A percentile compares a stretch with the other conserved stretches of the same genome.
phyloP scores from a whole-genome alignment of 1,140 invertebrate genomes.

The Pachyrhynchus sulphureomaculatus region DNA sequence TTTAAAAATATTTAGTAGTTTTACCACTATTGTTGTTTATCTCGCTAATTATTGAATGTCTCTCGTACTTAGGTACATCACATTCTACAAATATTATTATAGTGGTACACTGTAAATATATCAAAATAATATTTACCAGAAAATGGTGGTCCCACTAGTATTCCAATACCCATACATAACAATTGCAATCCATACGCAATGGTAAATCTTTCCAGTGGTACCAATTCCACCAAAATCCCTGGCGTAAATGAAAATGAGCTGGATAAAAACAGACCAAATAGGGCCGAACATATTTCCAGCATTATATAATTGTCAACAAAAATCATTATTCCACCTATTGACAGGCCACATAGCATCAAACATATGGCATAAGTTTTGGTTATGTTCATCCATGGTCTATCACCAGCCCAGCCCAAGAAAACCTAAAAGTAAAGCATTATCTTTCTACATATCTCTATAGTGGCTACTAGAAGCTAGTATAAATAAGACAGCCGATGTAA shows the following conservation, averaged over 20 bases:
- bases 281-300: slow-evolving; percentile 58
- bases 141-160: slow-evolving; percentile 61
- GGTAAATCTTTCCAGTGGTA: slow-evolving; percentile 79
- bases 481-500: no score
- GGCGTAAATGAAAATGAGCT: slow-evolving; percentile 87
- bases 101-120: no score
- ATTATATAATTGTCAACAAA: slow-evolving; percentile 62
- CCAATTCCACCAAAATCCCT: slow-evolving; percentile 79
- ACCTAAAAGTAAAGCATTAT: no score
- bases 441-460: neutral
- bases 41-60: no score
- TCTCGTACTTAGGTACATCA: no score
- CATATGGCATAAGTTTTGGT: slow-evolving; percentile 78
- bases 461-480: neutral
- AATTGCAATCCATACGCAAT: slow-evolving; percentile 85
- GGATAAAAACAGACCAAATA: slow-evolving; percentile 83
- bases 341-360: slow-evolving; percentile 72
- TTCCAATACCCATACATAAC: slow-evolving; percentile 77
- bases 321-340: slow-evolving; percentile 71
- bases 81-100: no score
- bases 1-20: no score
- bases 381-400: slow-evolving; percentile 82
- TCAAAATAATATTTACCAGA: slow-evolving; percentile 52
- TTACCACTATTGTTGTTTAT: no score
- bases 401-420: slow-evolving; percentile 84